Conservation (phyloP, 2,113 vertebrate species). For the Geothlypis trichas region DNA sequence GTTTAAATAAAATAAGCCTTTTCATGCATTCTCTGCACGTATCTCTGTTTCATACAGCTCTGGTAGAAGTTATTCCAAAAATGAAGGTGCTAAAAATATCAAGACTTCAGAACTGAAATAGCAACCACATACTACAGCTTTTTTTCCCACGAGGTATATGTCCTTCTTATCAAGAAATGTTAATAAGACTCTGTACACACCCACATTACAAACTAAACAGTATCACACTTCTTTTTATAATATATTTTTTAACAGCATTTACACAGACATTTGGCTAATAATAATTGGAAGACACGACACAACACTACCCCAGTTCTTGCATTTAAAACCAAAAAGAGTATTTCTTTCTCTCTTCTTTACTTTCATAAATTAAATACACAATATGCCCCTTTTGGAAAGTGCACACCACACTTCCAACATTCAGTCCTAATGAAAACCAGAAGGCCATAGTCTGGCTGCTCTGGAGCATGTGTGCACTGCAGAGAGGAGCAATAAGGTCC, state of each 20-base stretch:
- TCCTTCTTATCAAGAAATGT: not conserved
- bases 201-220: not conserved
- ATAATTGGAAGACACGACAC: not conserved
- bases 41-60: not conserved
- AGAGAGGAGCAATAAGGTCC: not conserved
- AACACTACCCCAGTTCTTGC: not conserved
- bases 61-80: conserved; percentile 37
- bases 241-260: not conserved
- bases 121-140: not conserved
- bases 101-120: not conserved
- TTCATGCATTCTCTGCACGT: conserved; percentile 38
- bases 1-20: conserved; percentile 10
- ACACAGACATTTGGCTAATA: not conserved
- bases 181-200: not conserved
- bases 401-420: conserved; percentile 28
- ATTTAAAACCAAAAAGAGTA: not conserved
- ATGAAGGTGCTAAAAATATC: conserved; percentile 51
- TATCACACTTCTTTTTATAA: not conserved
- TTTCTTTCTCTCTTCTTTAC: not conserved
- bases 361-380: conserved; percentile 40
- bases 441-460: conserved; percentile 46
- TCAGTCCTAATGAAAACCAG: conserved; percentile 61
- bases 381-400: conserved; percentile 31
- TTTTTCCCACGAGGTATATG: not conserved
- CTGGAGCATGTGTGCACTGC: not conserved